Conservation (phyloP, 2,888 invertebrate species). For the Ypsolopha sequella region DNA sequence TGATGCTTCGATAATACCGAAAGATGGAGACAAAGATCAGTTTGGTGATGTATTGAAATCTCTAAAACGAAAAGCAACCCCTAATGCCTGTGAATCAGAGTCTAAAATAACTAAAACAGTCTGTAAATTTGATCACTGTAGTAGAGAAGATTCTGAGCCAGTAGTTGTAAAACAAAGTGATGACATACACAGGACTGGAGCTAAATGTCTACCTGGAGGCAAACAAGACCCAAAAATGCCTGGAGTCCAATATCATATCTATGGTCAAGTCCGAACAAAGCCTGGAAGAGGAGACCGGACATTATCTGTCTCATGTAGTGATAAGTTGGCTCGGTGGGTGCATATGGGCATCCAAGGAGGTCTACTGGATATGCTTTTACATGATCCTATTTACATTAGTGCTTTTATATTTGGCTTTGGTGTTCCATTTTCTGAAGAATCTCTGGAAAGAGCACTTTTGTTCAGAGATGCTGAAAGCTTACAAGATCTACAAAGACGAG, state of each 20-base stretch:
- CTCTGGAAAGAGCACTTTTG: constrained; percentile 68
- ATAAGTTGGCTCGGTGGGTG: constrained; percentile 93
- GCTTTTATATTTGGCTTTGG: constrained; percentile 79
- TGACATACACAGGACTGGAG: constrained; percentile 85
- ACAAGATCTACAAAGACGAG: constrained; percentile 10
- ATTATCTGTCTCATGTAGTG: constrained; percentile 92
- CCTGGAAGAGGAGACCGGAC: constrained; percentile 93
- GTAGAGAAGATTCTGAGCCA: no score
- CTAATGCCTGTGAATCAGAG: constrained; percentile 19
- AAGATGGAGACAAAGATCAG: constrained; percentile 34
- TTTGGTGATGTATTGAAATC: constrained; percentile 33
- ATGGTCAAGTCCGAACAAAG: constrained; percentile 85
- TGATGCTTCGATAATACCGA: constrained; percentile 89
- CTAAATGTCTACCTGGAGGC: constrained; percentile 77
- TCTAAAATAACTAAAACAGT: constrained; percentile 21
- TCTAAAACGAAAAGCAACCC: constrained; percentile 26
- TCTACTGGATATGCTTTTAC: constrained; percentile 76
- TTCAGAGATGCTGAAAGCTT: constrained; percentile 25
- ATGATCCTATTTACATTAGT: constrained; percentile 76
- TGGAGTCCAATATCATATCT: constrained; percentile 74
- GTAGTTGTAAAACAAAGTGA: neutral
- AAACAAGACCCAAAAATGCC: constrained; percentile 70
- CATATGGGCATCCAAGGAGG: constrained; percentile 88
- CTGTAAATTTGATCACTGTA: no score
- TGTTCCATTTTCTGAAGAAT: constrained; percentile 71